Evolutionary conservation across 2,797 vertebrate species (phyloP).

Genomic region (Heteromormyrus szaboi): DNA sequence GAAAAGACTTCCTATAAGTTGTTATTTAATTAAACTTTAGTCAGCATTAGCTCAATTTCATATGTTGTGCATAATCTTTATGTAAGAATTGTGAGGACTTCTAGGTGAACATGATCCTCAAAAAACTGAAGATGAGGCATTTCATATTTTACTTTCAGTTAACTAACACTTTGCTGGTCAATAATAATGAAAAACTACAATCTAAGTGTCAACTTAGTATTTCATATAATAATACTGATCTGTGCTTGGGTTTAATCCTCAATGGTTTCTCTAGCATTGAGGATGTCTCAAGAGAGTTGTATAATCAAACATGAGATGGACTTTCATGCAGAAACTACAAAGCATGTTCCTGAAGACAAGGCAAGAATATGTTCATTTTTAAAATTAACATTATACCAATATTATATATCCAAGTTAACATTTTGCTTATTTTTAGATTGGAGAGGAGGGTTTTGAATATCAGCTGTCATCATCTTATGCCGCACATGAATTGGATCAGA

Average conservation of each 20-base stretch:
- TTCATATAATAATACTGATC: neutral
- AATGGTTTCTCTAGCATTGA: neutral
- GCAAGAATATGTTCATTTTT: conserved; percentile 37
- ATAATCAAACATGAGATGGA: conserved; percentile 42
- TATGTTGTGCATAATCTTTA: neutral
- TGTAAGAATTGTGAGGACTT: neutral
- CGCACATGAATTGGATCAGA: conserved; percentile 56
- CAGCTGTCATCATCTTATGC: conserved; percentile 35
- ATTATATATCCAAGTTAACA: neutral
- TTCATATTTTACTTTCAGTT: neutral
- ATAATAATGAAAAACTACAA: neutral
- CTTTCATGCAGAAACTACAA: conserved; percentile 28
- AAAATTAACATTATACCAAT: neutral
- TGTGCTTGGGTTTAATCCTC: conserved; percentile 1
- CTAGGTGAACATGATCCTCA: neutral
- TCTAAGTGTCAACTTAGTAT: neutral
- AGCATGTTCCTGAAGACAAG: conserved; percentile 10
- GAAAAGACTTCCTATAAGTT: neutral
- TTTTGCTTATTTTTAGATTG: conserved; percentile 43
- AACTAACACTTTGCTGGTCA: neutral
- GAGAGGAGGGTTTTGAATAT: conserved; percentile 42
- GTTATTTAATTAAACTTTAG: neutral
- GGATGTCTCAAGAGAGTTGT: conserved; percentile 13
- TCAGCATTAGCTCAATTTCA: neutral
- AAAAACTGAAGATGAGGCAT: neutral